Conservation (phyloP, 2,113 vertebrate genomes). For the Phoxinus phoxinus region DNA sequence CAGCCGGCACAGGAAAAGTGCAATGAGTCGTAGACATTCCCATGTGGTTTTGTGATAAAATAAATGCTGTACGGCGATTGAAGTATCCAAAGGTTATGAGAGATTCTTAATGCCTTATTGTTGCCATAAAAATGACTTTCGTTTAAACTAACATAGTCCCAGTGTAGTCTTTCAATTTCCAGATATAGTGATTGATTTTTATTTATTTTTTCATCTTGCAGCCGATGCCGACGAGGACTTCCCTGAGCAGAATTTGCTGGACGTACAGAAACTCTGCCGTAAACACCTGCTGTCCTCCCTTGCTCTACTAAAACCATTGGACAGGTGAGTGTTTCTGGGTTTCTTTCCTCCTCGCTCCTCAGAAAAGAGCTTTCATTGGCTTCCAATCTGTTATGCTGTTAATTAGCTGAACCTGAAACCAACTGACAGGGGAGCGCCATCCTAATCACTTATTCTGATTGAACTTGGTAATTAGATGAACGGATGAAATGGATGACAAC, state of each 20-base stretch:
- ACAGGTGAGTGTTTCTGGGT: conserved; percentile 53
- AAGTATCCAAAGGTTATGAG: conserved; percentile 11
- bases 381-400: not conserved
- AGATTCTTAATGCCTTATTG: not conserved
- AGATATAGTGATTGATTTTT: conserved; percentile 37
- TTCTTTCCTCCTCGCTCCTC: conserved; percentile 45
- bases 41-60: conserved; percentile 21
- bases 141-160: not conserved
- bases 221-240: conserved; percentile 37
- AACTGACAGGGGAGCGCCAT: conserved; percentile 14
- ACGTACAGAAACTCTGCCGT: conserved; percentile 33
- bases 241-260: conserved; percentile 41
- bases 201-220: conserved; percentile 46
- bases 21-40: conserved; percentile 17
- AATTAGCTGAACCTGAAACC: conserved; percentile 36
- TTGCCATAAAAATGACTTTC: not conserved
- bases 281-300: conserved; percentile 29
- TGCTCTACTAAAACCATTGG: conserved; percentile 39
- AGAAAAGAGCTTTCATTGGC: conserved; percentile 18
- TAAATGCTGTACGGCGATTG: conserved; percentile 19
- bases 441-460: conserved; percentile 26
- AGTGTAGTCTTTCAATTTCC: not conserved
- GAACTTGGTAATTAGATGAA: conserved; percentile 23
- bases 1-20: conserved; percentile 15
- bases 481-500: not conserved